Base-by-base conservation (phyloP, 2,888 invertebrate genomes). In the Perizoma affinitatum region DNA sequence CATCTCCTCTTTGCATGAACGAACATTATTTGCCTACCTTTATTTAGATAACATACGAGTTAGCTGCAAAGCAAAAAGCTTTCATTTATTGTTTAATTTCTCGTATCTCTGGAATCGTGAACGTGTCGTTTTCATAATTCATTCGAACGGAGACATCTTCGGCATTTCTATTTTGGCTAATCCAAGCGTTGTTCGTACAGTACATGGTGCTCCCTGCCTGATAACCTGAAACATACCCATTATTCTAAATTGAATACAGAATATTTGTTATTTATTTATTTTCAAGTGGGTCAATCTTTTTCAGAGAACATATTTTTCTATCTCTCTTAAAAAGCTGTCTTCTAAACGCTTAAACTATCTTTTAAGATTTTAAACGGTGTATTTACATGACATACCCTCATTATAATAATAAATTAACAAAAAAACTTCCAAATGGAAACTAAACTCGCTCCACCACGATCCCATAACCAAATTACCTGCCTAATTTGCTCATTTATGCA, bases 121-220 rank as follows among this genome's bases (percentile, higher is more conserved):
- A 60, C 63, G 62, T 65, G 64, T 70, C 78, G 69, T 73, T 71
- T 82, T 78, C 75, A 80, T 82, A 81, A 82, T 82, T 82, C 78
- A 82, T 83, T 76, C 73, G 72, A 67, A 73, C 62, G 71, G 68
- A 73, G 67, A 74, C 71, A 73, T 77, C 72, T 78, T 72, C 68
- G 75, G 65, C 76, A 75, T 76, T 76, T 79, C 75, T 80, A 74
- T 79, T 74, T 80, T 67, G 71, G 73, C 66, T 78, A 78, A 79
- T 80, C 76, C 73, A 55, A 49, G 54, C 58, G 67, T 33, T 38
- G 10, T 38, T 10, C 35, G 40, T 22, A 22, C 22, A 6, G 4
- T 58, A 74, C 56, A 74, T 69, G 78, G 64, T 74, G 76, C 66
- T 70, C 66, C 61, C 10, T 53, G 9, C 5, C 9, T 22, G 6